phyloP scores from a whole-genome alignment of 2,113 vertebrate species.

The Arothron firmamentum region DNA sequence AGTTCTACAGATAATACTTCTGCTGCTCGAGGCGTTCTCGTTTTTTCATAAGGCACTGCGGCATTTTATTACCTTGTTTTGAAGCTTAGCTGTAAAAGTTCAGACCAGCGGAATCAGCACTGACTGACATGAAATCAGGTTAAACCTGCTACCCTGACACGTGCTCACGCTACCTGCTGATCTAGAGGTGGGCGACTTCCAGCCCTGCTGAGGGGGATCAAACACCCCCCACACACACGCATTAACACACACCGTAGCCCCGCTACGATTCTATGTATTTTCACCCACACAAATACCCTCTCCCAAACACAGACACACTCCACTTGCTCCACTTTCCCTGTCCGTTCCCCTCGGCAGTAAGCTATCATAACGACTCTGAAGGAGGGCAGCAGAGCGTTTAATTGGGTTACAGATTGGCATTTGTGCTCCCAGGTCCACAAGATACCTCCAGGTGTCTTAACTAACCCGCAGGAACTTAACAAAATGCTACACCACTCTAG shows the following conservation, averaged over 20 bases:
- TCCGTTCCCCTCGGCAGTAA: conserved; percentile 66
- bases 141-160: conserved; percentile 24
- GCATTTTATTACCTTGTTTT: conserved; percentile 62
- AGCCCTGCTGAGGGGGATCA: conserved; percentile 48
- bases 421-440: conserved; percentile 61
- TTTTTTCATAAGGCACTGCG: conserved; percentile 42
- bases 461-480: conserved; percentile 42
- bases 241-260: conserved; percentile 1
- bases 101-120: conserved; percentile 5
- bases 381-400: conserved; percentile 68
- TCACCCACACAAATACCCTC: conserved; percentile 38
- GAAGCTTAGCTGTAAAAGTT: conserved; percentile 53
- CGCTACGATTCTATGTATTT: conserved; percentile 31
- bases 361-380: conserved; percentile 73
- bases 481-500: conserved; percentile 23
- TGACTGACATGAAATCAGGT: conserved; percentile 40
- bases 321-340: conserved; percentile 64
- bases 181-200: conserved; percentile 39
- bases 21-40: conserved; percentile 19
- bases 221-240: conserved; percentile 29
- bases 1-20: conserved; percentile 35
- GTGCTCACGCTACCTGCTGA: conserved; percentile 36
- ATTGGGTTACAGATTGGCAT: conserved; percentile 70
- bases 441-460: conserved; percentile 41
- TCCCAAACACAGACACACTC: conserved; percentile 53